Evolutionary conservation across 2,797 vertebrate genomes (phyloP).

Genomic region (Coracias cyanogaster): DNA sequence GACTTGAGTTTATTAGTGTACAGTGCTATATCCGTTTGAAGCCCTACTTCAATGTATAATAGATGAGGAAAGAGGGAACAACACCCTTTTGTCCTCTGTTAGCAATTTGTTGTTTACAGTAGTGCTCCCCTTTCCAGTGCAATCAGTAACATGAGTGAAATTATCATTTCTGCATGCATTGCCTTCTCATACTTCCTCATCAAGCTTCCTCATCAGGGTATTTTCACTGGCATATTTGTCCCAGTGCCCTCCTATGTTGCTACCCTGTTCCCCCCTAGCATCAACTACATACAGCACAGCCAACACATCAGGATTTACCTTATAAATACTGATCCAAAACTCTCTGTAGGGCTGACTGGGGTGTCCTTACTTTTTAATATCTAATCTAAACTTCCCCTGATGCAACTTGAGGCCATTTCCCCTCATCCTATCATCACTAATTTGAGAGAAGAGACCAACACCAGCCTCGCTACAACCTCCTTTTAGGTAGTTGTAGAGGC

Average conservation of each 20-base stretch:
- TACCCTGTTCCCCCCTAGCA: neutral
- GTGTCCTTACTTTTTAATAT: neutral
- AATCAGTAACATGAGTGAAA: neutral
- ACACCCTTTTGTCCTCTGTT: neutral
- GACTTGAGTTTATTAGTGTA: neutral
- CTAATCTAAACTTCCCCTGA: no score
- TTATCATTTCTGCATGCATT: neutral
- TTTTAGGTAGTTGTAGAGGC: no score
- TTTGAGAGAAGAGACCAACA: no score
- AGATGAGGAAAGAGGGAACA: neutral
- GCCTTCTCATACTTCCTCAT: neutral
- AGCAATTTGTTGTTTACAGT: neutral
- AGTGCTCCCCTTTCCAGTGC: neutral
- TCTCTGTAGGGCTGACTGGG: slow-evolving; percentile 54
- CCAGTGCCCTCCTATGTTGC: neutral
- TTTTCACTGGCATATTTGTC: neutral
- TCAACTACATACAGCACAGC: neutral
- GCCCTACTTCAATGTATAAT: neutral
- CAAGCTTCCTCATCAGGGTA: neutral
- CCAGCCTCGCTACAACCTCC: no score
- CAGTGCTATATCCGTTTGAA: neutral
- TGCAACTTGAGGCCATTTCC: no score
- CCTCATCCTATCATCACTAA: no score
- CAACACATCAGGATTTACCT: slow-evolving; percentile 68
- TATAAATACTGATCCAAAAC: slow-evolving; percentile 64